Percentiles rank a stretch among this genome's conserved stretches.
These are phyloP conservation scores for Bugulina stolonifera DNA, from an alignment of 2,888 invertebrate species.

Conservation along the genomic window DNA sequence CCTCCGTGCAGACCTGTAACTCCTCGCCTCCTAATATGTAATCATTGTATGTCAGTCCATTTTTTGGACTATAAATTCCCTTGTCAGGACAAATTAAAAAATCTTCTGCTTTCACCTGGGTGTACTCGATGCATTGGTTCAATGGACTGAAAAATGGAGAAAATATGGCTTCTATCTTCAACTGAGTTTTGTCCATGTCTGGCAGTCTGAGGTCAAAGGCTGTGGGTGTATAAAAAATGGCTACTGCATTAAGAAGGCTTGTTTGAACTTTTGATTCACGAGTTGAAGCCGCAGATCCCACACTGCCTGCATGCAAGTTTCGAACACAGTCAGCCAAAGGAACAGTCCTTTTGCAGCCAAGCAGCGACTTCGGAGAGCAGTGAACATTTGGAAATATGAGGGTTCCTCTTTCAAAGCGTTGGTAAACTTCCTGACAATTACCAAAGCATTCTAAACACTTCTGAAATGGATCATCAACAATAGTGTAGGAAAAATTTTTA, in stretches of 20 bases:
- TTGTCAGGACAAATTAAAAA: not conserved
- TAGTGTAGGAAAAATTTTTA: not conserved
- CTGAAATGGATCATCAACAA: not conserved
- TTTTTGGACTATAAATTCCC: not conserved
- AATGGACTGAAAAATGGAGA: not conserved
- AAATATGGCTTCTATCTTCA: not conserved
- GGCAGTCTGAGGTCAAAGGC: not conserved
- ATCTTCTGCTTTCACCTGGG: not conserved
- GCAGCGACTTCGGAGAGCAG: not conserved
- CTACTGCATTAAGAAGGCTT: not conserved
- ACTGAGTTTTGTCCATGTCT: too few relatives aligned
- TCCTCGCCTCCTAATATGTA: not conserved
- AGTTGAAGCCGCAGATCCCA: not conserved
- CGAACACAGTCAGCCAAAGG: not conserved
- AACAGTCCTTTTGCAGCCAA: not conserved
- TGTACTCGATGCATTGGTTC: not conserved
- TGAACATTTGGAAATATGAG: not conserved
- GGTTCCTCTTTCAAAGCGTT: not conserved
- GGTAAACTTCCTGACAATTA: not conserved
- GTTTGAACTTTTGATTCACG: not conserved
- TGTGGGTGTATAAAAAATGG: not conserved
- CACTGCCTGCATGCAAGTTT: not conserved
- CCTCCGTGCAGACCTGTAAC: not conserved
- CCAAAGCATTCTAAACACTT: not conserved
- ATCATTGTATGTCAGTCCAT: not conserved